Evolutionary conservation across 2,888 invertebrate genomes (phyloP).

Genomic region (Formica aserva): DNA sequence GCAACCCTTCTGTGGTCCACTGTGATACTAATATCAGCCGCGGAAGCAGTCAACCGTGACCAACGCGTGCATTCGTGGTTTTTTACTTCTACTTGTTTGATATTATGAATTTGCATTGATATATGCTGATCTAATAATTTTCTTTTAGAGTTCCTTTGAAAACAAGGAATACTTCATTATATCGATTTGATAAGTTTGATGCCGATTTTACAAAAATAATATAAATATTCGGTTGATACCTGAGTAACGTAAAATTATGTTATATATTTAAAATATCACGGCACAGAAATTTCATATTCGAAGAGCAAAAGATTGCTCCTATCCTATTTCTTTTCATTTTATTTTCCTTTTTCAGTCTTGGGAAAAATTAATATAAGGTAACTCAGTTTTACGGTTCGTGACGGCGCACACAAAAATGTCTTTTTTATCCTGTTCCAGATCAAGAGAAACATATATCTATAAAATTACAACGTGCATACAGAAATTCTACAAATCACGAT

Average conservation of each 20-base stretch:
- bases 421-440: not conserved
- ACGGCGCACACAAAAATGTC: not conserved
- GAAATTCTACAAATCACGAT: not conserved
- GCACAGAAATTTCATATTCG: not conserved
- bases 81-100: not conserved
- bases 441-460: not conserved
- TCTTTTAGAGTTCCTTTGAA: not conserved
- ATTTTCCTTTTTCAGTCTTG: not conserved
- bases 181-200: not conserved
- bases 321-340: not conserved
- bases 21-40: constrained; percentile 36
- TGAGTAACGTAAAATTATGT: not conserved
- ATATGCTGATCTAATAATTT: not conserved
- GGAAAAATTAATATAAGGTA: not conserved
- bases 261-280: not conserved
- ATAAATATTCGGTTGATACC: not conserved
- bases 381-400: not conserved
- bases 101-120: not conserved
- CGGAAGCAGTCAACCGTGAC: constrained; percentile 17
- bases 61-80: constrained; percentile 47
- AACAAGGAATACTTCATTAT: not conserved
- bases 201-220: not conserved
- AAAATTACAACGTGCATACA: not conserved
- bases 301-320: not conserved
- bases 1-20: constrained; percentile 35